A percentile compares a stretch with the other conserved stretches of the same genome.
Conservation (phyloP, 2,113 vertebrate genomes). For the Hystrix brachyura region DNA sequence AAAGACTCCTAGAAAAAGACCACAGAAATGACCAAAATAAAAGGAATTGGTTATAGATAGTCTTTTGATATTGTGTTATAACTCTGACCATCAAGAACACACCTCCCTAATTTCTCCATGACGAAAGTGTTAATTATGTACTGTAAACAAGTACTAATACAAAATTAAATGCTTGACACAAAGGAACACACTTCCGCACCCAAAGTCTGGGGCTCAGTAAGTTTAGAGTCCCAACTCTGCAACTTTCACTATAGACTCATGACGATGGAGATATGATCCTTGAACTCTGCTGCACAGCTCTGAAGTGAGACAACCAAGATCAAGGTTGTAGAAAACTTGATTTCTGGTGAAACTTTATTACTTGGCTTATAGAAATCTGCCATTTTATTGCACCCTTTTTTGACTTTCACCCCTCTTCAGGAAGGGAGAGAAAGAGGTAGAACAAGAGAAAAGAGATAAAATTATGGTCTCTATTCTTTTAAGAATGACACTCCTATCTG, state of each 20-base stretch:
- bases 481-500: background rate
- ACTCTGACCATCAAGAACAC: background rate
- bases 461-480: background rate
- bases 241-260: background rate
- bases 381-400: background rate
- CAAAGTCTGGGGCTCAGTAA: background rate
- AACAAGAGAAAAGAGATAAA: no score
- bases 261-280: background rate
- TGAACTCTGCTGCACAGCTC: background rate
- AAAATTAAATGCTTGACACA: background rate
- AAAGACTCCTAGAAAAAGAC: background rate
- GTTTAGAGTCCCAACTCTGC: accelerated
- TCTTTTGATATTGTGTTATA: background rate
- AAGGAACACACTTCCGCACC: background rate
- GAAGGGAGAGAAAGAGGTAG: background rate
- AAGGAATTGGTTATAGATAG: background rate
- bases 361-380: background rate
- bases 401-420: background rate
- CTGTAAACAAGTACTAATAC: background rate
- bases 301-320: background rate
- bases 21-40: background rate
- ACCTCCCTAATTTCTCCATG: background rate
- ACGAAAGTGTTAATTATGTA: background rate
- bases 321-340: background rate
- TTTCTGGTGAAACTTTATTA: background rate